Conservation (phyloP, 1,140 invertebrate genomes). For the Bicyclus anynana region DNA sequence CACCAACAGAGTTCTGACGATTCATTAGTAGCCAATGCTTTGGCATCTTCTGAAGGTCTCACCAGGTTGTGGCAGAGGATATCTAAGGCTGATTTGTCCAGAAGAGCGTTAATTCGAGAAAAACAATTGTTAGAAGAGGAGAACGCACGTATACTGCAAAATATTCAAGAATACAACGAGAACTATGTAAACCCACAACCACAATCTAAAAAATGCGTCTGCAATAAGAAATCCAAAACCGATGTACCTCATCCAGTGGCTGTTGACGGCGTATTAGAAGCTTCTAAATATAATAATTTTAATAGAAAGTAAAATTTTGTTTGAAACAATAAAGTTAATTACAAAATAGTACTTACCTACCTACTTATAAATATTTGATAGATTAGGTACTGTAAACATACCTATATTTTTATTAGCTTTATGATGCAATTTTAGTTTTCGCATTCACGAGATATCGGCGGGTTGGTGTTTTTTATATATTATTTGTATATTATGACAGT, state of each 20-base stretch:
- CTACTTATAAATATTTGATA: too few relatives aligned
- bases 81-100: slow-evolving; percentile 55
- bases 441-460: not conserved
- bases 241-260: slow-evolving; percentile 29
- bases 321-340: too few relatives aligned
- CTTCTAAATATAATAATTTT: slow-evolving; percentile 38
- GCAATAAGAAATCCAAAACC: slow-evolving; percentile 24
- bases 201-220: slow-evolving; percentile 44
- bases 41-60: slow-evolving; percentile 48
- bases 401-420: too few relatives aligned
- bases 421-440: too few relatives aligned
- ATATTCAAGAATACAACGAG: slow-evolving; percentile 38
- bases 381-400: too few relatives aligned
- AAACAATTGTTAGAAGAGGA: slow-evolving; percentile 54
- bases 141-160: slow-evolving; percentile 45
- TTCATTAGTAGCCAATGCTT: slow-evolving; percentile 50
- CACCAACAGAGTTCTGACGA: slow-evolving; percentile 46
- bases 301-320: not conserved
- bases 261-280: slow-evolving; percentile 44
- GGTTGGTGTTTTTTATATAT: slow-evolving; percentile 11
- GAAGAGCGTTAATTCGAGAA: slow-evolving; percentile 52
- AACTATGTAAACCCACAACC: slow-evolving; percentile 32
- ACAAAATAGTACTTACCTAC: too few relatives aligned
- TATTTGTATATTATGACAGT: slow-evolving; percentile 35
- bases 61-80: slow-evolving; percentile 62